Percentiles rank a stretch among this genome's conserved stretches.
Conservation (phyloP, 2,888 invertebrate genomes). For the Autographa pulchrina region DNA sequence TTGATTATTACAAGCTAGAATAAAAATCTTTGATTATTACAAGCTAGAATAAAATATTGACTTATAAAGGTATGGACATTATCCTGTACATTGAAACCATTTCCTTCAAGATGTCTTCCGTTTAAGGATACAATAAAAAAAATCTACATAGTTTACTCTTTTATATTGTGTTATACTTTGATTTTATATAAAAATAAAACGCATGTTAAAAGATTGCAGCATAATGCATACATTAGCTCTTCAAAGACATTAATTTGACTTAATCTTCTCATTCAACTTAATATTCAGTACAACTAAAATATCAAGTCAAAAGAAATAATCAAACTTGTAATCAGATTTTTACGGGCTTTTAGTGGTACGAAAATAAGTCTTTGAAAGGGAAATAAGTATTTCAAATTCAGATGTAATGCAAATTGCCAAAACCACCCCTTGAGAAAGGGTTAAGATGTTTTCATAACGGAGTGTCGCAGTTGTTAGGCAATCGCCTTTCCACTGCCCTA, state of each 20-base stretch:
- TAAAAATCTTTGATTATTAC: too few relatives aligned
- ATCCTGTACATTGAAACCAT: too few relatives aligned
- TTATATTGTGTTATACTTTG: too few relatives aligned
- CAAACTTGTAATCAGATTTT: slow-evolving; percentile 40
- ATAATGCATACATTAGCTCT: background rate
- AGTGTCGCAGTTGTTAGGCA: slow-evolving; percentile 75
- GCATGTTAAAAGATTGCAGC: too few relatives aligned
- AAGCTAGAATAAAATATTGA: too few relatives aligned
- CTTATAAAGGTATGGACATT: too few relatives aligned
- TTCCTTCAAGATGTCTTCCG: too few relatives aligned
- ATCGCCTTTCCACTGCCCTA: slow-evolving; percentile 72
- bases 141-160: too few relatives aligned
- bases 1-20: too few relatives aligned
- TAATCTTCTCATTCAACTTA: slow-evolving; percentile 7
- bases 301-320: slow-evolving; percentile 33
- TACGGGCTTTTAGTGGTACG: slow-evolving; percentile 43
- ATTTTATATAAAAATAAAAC: too few relatives aligned
- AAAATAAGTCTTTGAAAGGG: slow-evolving; percentile 59
- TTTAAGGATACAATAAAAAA: too few relatives aligned
- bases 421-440: slow-evolving; percentile 75
- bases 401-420: slow-evolving; percentile 83
- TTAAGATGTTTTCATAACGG: slow-evolving; percentile 86
- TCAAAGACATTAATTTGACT: background rate
- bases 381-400: slow-evolving; percentile 75
- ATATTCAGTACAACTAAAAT: slow-evolving; percentile 19